Conservation (phyloP, 2,888 invertebrate species). For the Hypolimnas misippus region DNA sequence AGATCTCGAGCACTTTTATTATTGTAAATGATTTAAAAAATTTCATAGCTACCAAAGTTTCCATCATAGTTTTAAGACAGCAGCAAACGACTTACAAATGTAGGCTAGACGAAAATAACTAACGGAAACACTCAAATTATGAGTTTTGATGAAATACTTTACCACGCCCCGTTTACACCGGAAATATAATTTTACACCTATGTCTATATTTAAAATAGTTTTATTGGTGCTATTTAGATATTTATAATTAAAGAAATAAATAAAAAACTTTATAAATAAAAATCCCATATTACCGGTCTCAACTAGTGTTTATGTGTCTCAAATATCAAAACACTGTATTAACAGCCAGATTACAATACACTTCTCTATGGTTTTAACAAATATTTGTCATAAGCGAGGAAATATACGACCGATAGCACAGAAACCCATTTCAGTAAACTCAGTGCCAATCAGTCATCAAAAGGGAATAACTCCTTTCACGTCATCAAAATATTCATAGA, state of each 20-base stretch:
- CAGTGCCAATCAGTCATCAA: background rate
- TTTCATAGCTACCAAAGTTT: conserved; percentile 33
- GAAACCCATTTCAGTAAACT: background rate
- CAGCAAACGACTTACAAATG: conserved; percentile 50
- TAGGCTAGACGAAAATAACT: conserved; percentile 76
- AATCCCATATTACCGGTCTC: background rate
- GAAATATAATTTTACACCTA: conserved; percentile 58
- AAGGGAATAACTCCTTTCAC: conserved; percentile 1
- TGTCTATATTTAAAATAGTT: conserved; percentile 48
- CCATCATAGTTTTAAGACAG: conserved; percentile 36
- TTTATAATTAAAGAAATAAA: background rate
- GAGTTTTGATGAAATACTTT: conserved; percentile 79
- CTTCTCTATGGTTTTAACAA: too few relatives aligned
- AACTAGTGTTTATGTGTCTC: too few relatives aligned
- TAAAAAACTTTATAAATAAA: background rate
- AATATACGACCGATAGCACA: background rate
- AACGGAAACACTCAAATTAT: conserved; percentile 80
- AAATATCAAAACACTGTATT: too few relatives aligned
- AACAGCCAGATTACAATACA: too few relatives aligned
- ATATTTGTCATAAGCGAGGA: too few relatives aligned
- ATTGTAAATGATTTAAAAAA: conserved; percentile 27
- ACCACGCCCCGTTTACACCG: conserved; percentile 61
- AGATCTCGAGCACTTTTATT: conserved; percentile 18
- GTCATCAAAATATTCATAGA: conserved; percentile 1
- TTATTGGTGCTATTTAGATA: conserved; percentile 45